A percentile compares a stretch with the other conserved stretches of the same genome.
These are phyloP conservation scores for Anthoscopus minutus DNA, from an alignment of 2,113 vertebrate genomes.

Conservation along the genomic window DNA sequence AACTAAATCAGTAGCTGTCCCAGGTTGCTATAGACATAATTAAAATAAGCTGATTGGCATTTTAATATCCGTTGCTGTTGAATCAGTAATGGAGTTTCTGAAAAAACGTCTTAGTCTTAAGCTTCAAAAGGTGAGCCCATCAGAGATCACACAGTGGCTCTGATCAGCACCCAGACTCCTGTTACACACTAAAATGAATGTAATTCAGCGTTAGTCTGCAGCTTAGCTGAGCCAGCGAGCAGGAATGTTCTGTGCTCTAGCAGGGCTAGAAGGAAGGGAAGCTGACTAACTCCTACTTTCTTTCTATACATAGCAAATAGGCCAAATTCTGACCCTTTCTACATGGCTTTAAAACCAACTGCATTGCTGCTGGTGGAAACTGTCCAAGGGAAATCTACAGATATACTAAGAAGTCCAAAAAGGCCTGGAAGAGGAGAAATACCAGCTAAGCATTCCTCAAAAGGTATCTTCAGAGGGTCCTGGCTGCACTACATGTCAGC, in stretches of 20 bases:
- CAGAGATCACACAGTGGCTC: not conserved
- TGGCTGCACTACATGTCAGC: not conserved
- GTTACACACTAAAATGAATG: not conserved
- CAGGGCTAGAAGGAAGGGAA: not conserved
- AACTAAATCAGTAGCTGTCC: not conserved
- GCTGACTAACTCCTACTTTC: not conserved
- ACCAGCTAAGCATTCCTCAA: not conserved
- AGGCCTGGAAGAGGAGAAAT: not conserved
- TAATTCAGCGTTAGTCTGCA: not conserved
- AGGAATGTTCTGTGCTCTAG: not conserved
- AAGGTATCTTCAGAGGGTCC: not conserved
- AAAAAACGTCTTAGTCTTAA: not conserved
- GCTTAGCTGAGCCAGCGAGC: not conserved
- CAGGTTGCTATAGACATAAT: not conserved
- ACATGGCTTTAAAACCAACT: not conserved
- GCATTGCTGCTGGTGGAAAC: not conserved
- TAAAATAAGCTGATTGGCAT: not conserved
- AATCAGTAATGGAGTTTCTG: not conserved
- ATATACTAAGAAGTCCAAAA: not conserved
- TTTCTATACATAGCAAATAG: not conserved
- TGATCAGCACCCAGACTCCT: not conserved
- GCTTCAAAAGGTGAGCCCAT: not conserved
- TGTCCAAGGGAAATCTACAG: not conserved
- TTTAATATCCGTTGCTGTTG: not conserved
- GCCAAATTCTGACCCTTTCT: not conserved